Evolutionary conservation across 2,888 invertebrate species (phyloP), one percentile per base, ranked within the genome.

Genomic region (Melanophora roralis): DNA sequence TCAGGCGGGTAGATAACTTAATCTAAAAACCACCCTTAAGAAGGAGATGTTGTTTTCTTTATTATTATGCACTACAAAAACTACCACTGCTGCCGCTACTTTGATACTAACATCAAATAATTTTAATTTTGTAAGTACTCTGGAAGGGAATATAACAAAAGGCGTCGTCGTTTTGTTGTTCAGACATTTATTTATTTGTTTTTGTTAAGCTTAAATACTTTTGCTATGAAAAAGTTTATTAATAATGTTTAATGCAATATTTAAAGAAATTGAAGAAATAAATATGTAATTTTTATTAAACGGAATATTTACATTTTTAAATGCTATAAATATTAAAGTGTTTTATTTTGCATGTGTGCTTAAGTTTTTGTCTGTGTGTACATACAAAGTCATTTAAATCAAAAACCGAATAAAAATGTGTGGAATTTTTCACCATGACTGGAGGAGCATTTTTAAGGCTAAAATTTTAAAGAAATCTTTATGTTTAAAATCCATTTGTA

Each of bases 141-240:
- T 69, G 38, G 51, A 74, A 67, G 49, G 62, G 38, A 64, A 49
- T 71, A 77, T 57, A 77, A 77, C 64, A 72, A 76, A 80, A 80
- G 80, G 80, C 80, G 80, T 80, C 79, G 68, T 77, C 77, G 74
- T 49, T 43, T 62, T 47, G 60, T 68, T 36, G 49, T 55, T 64
- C 47, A 62, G 62, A 45, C 68, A 27, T 11, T 40, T 55, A 21
- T 45, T 76, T 68, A 38, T 14, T 71, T 49, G 32, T 60, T 23
- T 71, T 43, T 43, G 40, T 40, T 71, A 55, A 55, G 49, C 49
- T 71, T 71, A 21, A 32, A 53, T 62, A 60, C 51, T 62, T 72
- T 72, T 62, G 49, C 71, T 34, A 51, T 60, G 53, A 68, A 78
- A 69, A 57, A n/a, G n/a, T n/a, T n/a, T n/a, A n/a, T n/a, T n/a